Percentiles rank a stretch among this genome's conserved stretches.
Evolutionary conservation across 2,113 vertebrate species (phyloP).

Genomic region (Sardina pilchardus): DNA sequence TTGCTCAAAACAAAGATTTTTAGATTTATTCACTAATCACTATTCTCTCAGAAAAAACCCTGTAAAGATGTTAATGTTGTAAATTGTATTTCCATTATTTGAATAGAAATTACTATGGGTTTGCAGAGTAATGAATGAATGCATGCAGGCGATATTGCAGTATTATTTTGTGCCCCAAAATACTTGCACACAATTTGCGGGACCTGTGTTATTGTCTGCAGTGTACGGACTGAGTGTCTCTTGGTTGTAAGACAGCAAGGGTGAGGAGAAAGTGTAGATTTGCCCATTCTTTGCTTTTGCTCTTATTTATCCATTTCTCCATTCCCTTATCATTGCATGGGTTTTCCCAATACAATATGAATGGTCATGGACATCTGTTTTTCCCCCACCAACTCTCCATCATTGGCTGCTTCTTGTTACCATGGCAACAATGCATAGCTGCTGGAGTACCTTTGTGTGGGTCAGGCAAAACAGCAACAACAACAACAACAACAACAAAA

Average conservation of each 20-base stretch:
- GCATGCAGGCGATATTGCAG: background rate
- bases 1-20: background rate
- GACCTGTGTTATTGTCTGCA: background rate
- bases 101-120: background rate
- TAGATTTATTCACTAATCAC: background rate
- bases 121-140: background rate
- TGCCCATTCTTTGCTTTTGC: background rate
- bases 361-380: background rate
- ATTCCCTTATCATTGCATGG: constrained; percentile 14
- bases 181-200: background rate
- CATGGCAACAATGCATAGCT: constrained; percentile 13
- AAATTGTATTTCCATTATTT: background rate
- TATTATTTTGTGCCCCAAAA: background rate
- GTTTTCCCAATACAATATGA: constrained; percentile 7
- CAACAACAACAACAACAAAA: too few relatives aligned
- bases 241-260: background rate
- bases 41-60: background rate
- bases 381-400: background rate
- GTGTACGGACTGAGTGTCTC: background rate
- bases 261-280: background rate
- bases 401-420: constrained; percentile 8
- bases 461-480: background rate
- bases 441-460: background rate
- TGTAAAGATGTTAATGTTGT: background rate
- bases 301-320: constrained; percentile 21